Base-by-base conservation (phyloP, 2,113 vertebrate species). In the Carettochelys insculpta region DNA sequence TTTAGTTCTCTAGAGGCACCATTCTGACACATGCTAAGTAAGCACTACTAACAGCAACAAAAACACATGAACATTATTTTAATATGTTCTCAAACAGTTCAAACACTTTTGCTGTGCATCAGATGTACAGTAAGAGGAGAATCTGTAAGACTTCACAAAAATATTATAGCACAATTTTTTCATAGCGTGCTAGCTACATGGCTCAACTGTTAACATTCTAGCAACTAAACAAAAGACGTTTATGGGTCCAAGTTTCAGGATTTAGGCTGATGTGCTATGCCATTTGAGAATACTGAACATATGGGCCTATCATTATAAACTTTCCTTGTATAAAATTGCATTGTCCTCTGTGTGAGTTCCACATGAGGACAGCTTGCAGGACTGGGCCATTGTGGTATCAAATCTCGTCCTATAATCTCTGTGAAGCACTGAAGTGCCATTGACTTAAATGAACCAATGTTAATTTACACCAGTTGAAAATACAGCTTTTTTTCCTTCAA, bases 251-350 rank as follows among this genome's bases (percentile, higher is more conserved):
- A 45, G 11, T 56, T 90, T 76, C 73, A 53, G 65, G 77, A 86
- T 65, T 43, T 14, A 73, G 71, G 41, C 41, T 75, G 41, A 43
- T 45, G 29, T 43, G 25, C 22, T 86, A 51, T 2, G 41, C 68
- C 79, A 93, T 86, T 0, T n/a, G 0, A 3, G 34, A 76, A 77
- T 83, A 56, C 38, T 31, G n/a, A 50, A 88, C n/a, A 2, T 1
- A 0, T 17, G 47, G 54, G n/a, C 51, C n/a, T 61, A 80, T n/a
- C 47, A 58, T 1, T 0, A 27, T 0, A 1, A 94, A 75, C 24
- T 13, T 27, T 34, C 56, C 65, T 77, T 73, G 77, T 51, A 48
- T 56, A 52, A 38, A 43, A 41, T 76, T 0, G 58, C 52, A 27
- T 22, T 2, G 8, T 19, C 81, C n/a, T n/a, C 71, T 4, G 0